Base-by-base conservation (phyloP, 2,888 invertebrate species). In the Lordiphosa fenestrarum region DNA sequence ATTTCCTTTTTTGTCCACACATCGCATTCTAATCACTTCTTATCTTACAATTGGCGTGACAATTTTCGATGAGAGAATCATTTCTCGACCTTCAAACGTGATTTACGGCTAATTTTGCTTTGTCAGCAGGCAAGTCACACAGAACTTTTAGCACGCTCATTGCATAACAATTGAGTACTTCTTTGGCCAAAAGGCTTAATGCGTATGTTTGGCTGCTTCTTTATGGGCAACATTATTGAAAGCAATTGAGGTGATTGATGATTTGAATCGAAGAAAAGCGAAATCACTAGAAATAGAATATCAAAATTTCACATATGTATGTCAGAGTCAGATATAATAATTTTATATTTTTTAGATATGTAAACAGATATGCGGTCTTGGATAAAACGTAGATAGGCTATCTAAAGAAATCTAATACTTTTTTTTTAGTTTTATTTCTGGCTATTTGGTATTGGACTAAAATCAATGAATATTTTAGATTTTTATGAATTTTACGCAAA, bases 11-110 rank as follows among this genome's bases (percentile, higher is more conserved):
- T 57, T 42, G 73, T 30, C 30, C 30, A 30, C 30, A 30, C 30
- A 30, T 30, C 30, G 63, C 68, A 84, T 80, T 80, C 78, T 80
- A 70, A 84, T 84, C 61, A 62, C 73, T 52, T 71, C 66, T 73
- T 70, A 68, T 70, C 72, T 62, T 52, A 15, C 10, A 49, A 37
- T 49, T 37, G 37, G 48, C 48, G 38, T 49, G 47, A 2, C 47
- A 40, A 63, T 65, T 49, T 49, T 21, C 25, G 66, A 25, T 52
- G 64, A 57, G 50, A 47, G 66, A 48, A 66, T 56, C 51, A 42
- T 44, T 30, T 33, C 15, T 38, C 69, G 76, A 64, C 76, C 84
- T 77, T 77, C 52, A 81, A 30, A 55, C 51, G 60, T 58, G 70
- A 64, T 75, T 77, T 30, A 30, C 30, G 55, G 52, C 47, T 47